Percentiles rank a stretch among this genome's conserved stretches.
Conservation (phyloP, 2,113 vertebrate species). For the Colistium nudipinnis region DNA sequence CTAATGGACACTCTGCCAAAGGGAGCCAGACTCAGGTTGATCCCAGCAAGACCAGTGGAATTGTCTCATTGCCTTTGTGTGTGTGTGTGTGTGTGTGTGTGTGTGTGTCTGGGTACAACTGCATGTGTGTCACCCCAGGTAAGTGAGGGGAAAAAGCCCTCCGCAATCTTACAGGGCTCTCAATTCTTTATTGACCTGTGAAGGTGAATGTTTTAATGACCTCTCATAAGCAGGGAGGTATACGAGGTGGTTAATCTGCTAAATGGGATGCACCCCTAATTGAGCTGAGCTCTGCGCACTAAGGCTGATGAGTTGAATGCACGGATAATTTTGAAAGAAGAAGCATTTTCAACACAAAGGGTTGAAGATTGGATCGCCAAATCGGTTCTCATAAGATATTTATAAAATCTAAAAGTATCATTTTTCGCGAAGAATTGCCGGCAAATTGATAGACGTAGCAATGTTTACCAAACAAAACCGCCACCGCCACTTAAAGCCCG, state of each 20-base stretch:
- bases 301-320: conserved; percentile 48
- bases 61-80: conserved; percentile 6
- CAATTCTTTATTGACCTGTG: conserved; percentile 74
- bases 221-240: conserved; percentile 61
- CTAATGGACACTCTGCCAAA: conserved; percentile 47
- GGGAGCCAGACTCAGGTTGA: conserved; percentile 23
- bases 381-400: conserved; percentile 3
- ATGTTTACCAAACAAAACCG: conserved; percentile 64
- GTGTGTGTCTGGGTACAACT: not conserved
- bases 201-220: conserved; percentile 76
- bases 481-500: conserved; percentile 47
- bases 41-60: conserved; percentile 41
- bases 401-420: conserved; percentile 4
- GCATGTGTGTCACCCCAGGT: too few relatives aligned
- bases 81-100: conserved; percentile 21
- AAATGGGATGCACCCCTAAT: conserved; percentile 74
- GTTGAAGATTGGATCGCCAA: conserved; percentile 6
- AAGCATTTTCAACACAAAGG: conserved; percentile 37
- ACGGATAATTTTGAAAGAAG: conserved; percentile 35
- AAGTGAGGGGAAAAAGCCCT: conserved; percentile 28
- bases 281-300: conserved; percentile 68
- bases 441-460: not conserved
- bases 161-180: conserved; percentile 36
- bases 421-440: not conserved
- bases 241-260: conserved; percentile 63